These are phyloP conservation scores for Gopherus evgoodei DNA, from an alignment of 2,113 vertebrate genomes.

Conservation along the genomic window DNA sequence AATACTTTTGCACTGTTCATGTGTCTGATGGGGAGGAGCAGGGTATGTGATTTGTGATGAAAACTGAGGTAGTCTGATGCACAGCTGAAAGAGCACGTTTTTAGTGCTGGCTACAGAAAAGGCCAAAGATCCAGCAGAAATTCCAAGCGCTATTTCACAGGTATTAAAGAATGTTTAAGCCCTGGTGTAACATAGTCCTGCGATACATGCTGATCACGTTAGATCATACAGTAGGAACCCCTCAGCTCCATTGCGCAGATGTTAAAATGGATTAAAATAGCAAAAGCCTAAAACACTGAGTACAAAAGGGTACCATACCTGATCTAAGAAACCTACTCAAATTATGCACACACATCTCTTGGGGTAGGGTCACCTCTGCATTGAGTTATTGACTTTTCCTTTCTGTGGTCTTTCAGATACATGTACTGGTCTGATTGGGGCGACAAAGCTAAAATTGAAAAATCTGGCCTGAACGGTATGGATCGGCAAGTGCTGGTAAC, in stretches of 20 bases:
- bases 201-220: background rate
- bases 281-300: background rate
- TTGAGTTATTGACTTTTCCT: background rate
- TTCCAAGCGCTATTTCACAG: background rate
- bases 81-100: rapidly evolving
- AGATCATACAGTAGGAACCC: background rate
- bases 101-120: background rate
- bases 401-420: conserved; percentile 82
- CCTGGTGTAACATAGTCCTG: background rate
- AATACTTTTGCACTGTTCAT: background rate
- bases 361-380: background rate
- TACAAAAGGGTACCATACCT: background rate
- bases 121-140: background rate
- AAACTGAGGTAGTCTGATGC: background rate
- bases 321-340: background rate
- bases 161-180: background rate
- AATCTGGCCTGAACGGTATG: conserved; percentile 93
- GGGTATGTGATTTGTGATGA: background rate
- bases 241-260: background rate
- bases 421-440: conserved; percentile 99
- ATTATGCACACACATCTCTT: background rate
- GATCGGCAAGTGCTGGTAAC: conserved; percentile 91
- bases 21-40: background rate
- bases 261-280: background rate
- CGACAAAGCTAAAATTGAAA: conserved; percentile 94